A percentile compares a stretch with the other conserved stretches of the same genome.
These are phyloP conservation scores for Phanerotoma sp. DNA, from an alignment of 2,888 invertebrate species.

Conservation along the genomic window DNA sequence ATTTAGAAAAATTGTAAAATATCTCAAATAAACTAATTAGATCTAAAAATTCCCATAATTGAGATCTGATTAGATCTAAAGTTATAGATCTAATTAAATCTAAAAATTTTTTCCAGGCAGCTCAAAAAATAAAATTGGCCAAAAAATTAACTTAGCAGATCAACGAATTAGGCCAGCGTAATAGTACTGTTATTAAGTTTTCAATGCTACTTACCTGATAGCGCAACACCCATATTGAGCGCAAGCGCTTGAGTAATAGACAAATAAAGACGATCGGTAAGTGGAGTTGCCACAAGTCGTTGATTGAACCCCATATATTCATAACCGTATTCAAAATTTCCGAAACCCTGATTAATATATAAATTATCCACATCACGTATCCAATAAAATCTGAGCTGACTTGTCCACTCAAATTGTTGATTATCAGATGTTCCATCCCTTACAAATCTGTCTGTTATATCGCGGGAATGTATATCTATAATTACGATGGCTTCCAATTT, in stretches of 20 bases:
- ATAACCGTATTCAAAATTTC: slow-evolving; percentile 88
- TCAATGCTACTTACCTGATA: slow-evolving; percentile 64
- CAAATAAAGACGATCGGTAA: slow-evolving; percentile 90
- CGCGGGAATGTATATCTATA: slow-evolving; percentile 89
- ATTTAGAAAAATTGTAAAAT: too few relatives aligned
- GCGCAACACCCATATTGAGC: slow-evolving; percentile 90
- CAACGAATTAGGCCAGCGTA: too few relatives aligned
- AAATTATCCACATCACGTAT: slow-evolving; percentile 76
- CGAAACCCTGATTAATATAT: slow-evolving; percentile 82
- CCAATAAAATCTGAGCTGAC: slow-evolving; percentile 90
- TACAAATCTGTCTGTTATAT: slow-evolving; percentile 83
- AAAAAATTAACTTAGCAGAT: too few relatives aligned
- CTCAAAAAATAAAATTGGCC: too few relatives aligned
- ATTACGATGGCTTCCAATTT: slow-evolving; percentile 89
- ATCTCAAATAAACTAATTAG: too few relatives aligned
- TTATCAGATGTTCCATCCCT: slow-evolving; percentile 79
- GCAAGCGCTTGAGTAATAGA: slow-evolving; percentile 91
- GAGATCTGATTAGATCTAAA: too few relatives aligned
- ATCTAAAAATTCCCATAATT: too few relatives aligned
- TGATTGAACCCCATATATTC: slow-evolving; percentile 96
- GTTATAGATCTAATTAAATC: too few relatives aligned
- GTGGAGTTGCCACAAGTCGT: slow-evolving; percentile 85
- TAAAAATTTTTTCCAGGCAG: too few relatives aligned
- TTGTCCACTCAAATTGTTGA: slow-evolving; percentile 91
- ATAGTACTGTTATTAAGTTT: too few relatives aligned